Percentiles rank a stretch among this genome's conserved stretches.
Evolutionary conservation across 2,888 invertebrate species (phyloP).

Genomic region (Conistra vaccinii): DNA sequence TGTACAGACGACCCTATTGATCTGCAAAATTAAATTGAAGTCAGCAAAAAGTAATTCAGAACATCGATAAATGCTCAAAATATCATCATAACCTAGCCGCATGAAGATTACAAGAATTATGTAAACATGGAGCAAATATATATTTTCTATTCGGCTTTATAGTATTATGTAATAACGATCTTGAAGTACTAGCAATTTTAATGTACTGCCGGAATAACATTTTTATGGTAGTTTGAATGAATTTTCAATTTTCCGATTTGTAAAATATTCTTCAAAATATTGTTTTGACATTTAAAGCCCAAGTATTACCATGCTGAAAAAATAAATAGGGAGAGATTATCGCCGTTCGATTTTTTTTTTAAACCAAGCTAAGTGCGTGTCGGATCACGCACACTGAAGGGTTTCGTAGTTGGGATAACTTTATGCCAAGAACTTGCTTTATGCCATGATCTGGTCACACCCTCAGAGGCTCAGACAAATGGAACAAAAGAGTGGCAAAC

Average conservation of each 20-base stretch:
- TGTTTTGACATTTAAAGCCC: slow-evolving; percentile 3
- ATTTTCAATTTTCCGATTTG: slow-evolving; percentile 32
- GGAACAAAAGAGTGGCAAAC: too few species aligned
- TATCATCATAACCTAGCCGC: slow-evolving; percentile 70
- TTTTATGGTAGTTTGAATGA: slow-evolving; percentile 55
- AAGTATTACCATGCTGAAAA: slow-evolving; percentile 8
- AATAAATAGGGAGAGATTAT: background rate
- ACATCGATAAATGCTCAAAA: background rate
- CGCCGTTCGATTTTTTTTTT: too few species aligned
- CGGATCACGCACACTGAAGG: too few species aligned
- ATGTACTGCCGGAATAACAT: slow-evolving; percentile 80
- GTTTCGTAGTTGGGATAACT: too few species aligned
- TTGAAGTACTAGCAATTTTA: slow-evolving; percentile 75
- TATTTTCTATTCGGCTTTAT: slow-evolving; percentile 63
- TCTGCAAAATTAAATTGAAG: slow-evolving; percentile 42
- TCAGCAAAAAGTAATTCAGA: slow-evolving; percentile 2
- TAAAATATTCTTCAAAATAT: slow-evolving; percentile 31
- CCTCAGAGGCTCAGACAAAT: too few species aligned
- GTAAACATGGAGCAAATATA: slow-evolving; percentile 53
- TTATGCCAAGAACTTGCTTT: too few species aligned
- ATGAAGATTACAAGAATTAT: slow-evolving; percentile 52
- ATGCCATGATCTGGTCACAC: too few species aligned
- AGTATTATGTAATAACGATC: slow-evolving; percentile 68
- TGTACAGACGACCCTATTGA: background rate
- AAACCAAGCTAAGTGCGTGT: too few species aligned